phyloP scores from a whole-genome alignment of 2,888 invertebrate genomes.

The Drosophila siamana region DNA sequence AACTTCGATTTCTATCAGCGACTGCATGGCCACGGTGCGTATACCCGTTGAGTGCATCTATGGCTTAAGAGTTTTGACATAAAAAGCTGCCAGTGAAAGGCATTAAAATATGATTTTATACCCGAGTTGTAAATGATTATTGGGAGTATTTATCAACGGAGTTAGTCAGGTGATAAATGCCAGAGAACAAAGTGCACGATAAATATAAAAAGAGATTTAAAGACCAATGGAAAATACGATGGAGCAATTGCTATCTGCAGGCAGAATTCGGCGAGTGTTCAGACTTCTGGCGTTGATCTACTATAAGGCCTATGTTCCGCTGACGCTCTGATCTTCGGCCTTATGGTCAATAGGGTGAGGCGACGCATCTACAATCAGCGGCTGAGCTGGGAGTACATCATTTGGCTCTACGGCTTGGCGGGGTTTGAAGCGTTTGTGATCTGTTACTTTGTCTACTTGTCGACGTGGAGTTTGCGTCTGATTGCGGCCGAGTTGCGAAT shows the following conservation, averaged over 20 bases:
- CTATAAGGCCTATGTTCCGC: conserved; percentile 23
- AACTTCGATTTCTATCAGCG: too few relatives aligned
- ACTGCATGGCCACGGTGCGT: too few relatives aligned
- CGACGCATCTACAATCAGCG: conserved; percentile 23
- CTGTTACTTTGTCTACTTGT: conserved; percentile 1
- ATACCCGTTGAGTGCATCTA: too few relatives aligned
- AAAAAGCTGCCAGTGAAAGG: too few relatives aligned
- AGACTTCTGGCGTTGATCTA: conserved; percentile 25
- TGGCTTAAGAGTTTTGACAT: too few relatives aligned
- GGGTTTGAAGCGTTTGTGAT: conserved; percentile 16
- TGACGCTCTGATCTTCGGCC: conserved; percentile 6
- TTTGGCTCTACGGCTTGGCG: conserved; percentile 20
- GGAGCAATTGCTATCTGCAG: background rate
- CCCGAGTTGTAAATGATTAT: too few relatives aligned
- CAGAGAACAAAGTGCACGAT: background rate
- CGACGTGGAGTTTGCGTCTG: background rate
- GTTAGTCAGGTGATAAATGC: conserved; percentile 19
- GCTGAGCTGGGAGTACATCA: conserved; percentile 17
- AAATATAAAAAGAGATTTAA: background rate
- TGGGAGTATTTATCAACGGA: too few relatives aligned
- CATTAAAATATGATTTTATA: too few relatives aligned
- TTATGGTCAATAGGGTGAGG: conserved; percentile 3
- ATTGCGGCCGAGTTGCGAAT: background rate
- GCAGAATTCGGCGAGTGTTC: background rate
- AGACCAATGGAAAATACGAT: background rate